phyloP scores from a whole-genome alignment of 2,113 vertebrate genomes.

The Odobenus rosmarus region DNA sequence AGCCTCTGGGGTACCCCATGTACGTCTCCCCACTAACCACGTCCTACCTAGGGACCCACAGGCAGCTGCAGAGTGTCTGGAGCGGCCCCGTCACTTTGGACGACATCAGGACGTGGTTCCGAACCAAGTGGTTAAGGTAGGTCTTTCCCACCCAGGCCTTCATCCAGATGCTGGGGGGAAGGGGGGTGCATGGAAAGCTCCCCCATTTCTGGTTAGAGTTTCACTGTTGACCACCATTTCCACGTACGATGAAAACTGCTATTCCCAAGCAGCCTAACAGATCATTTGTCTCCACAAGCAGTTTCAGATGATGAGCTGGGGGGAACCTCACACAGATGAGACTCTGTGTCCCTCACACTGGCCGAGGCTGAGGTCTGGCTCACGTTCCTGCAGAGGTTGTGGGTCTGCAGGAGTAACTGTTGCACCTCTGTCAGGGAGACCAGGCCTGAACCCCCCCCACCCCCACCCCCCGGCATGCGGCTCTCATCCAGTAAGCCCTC shows the following conservation, averaged over 20 bases:
- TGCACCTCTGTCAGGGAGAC: not conserved
- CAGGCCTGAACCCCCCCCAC: not conserved
- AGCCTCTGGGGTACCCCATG: slow-evolving; percentile 98
- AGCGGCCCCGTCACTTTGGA: slow-evolving; percentile 93
- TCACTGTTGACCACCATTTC: not conserved
- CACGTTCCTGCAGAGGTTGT: accelerated
- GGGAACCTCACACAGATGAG: not conserved
- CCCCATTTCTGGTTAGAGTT: not conserved
- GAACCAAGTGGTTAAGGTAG: slow-evolving; percentile 95
- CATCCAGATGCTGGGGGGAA: accelerated
- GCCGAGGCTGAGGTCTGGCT: not conserved
- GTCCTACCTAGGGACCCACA: slow-evolving; percentile 95
- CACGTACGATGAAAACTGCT: not conserved
- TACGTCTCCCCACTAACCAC: slow-evolving; percentile 98
- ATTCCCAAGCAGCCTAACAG: not conserved
- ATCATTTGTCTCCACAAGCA: not conserved
- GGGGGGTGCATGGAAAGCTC: accelerated
- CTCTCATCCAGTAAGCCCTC: accelerated
- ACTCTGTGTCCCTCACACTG: accelerated
- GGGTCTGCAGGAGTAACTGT: not conserved
- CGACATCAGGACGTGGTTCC: slow-evolving; percentile 92
- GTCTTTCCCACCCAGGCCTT: slow-evolving; percentile 53
- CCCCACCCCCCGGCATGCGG: accelerated
- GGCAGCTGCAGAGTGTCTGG: slow-evolving; percentile 91
- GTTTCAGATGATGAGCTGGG: not conserved